A percentile compares a stretch with the other conserved stretches of the same genome.
phyloP scores from a whole-genome alignment of 2,113 vertebrate genomes.

The Ciconia boyciana region DNA sequence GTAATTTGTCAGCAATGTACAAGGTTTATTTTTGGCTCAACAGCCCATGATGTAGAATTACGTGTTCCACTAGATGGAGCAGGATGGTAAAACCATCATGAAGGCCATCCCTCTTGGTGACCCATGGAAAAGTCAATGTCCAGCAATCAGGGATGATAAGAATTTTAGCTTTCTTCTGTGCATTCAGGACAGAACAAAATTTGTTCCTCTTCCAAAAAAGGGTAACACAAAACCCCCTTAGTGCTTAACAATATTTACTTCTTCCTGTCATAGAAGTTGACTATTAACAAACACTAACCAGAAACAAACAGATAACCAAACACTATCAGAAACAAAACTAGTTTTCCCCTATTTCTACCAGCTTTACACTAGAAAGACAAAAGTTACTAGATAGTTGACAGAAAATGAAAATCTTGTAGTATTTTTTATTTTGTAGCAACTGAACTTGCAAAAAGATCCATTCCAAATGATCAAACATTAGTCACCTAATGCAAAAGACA shows the following conservation, averaged over 20 bases:
- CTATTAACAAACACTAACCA: neutral
- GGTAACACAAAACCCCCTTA: neutral
- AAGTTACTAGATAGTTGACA: neutral
- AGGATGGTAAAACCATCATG: conserved; percentile 16
- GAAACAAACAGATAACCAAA: neutral
- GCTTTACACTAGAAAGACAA: neutral
- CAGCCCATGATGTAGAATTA: neutral
- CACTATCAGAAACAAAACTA: neutral
- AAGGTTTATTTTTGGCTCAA: neutral
- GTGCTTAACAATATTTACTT: neutral
- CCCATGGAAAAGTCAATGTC: neutral
- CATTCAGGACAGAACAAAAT: neutral
- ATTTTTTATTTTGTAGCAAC: neutral
- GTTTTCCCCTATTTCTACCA: neutral
- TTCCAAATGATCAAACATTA: neutral
- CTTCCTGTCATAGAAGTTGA: neutral
- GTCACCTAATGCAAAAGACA: conserved; percentile 3
- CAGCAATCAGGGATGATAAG: neutral
- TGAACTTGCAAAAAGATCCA: neutral
- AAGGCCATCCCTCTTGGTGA: neutral
- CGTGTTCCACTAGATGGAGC: conserved; percentile 52
- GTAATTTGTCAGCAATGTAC: neutral
- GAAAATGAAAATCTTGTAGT: neutral
- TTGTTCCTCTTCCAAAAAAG: neutral
- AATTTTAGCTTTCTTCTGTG: neutral